Percentiles rank a stretch among this genome's conserved stretches.
Conservation (phyloP, 2,888 invertebrate genomes). For the Nomada flava region DNA sequence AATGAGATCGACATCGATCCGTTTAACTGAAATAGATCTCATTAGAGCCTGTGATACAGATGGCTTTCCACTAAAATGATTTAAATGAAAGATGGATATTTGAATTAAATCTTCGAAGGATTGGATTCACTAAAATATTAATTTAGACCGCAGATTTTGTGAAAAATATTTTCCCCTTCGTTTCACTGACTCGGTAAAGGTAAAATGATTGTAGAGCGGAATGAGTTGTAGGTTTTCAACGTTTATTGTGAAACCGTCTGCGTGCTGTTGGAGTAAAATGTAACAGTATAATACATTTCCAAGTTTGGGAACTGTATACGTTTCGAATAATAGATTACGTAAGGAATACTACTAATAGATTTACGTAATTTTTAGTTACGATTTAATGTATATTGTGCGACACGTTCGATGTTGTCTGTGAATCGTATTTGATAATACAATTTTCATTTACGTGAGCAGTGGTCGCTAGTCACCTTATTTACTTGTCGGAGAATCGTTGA, state of each 20-base stretch:
- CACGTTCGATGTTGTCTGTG: neutral
- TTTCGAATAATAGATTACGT: no score
- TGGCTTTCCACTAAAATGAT: no score
- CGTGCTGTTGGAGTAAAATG: neutral
- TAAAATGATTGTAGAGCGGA: neutral
- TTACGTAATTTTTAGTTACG: neutral
- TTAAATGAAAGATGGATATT: neutral
- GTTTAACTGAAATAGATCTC: no score
- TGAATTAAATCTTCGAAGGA: no score
- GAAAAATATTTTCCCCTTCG: no score
- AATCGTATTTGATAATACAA: neutral
- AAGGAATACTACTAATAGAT: no score
- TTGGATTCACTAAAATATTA: no score
- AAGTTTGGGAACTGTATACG: no score
- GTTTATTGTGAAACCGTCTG: neutral
- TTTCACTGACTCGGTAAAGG: neutral
- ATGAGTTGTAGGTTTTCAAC: no score
- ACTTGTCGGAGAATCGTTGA: constrained; percentile 16
- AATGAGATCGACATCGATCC: neutral
- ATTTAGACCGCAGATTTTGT: no score
- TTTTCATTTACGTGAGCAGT: constrained; percentile 11
- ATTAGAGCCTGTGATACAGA: no score
- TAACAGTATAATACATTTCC: neutral
- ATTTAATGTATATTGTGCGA: neutral
- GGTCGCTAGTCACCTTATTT: constrained; percentile 5